Evolutionary conservation across 2,113 vertebrate species (phyloP), one percentile per base, ranked within the genome.

Genomic region (Phasianus colchicus): DNA sequence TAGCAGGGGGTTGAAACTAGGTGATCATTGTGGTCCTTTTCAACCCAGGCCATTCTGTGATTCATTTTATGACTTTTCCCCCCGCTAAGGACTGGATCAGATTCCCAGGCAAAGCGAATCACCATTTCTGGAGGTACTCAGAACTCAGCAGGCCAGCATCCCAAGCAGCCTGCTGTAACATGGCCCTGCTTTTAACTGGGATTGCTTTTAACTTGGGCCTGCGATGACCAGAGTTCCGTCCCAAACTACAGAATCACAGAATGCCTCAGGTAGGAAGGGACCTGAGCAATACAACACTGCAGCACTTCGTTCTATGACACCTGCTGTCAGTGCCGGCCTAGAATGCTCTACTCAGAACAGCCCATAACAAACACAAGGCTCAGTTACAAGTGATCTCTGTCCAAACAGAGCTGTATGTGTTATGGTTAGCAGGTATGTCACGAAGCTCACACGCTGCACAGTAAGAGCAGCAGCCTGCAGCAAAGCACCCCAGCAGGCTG

Each of bases 391-490:
- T 9, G 15, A 11, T 6, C 47, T 32, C 40, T 13, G 5, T 8
- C 52, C 71, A 25, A 55, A 32, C 10, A 19, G 0, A 2, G 24
- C 5, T 92, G 58, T 36, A 36, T 4, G 5, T 3, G 3, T 25
- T 25, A 3, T 0, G 10, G 21, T 6, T 7, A 70, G n/a, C 2
- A 11, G 11, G 22, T 8, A 45, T 1, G 21, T 2, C 27, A 11
- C 4, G 27, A 76, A 55, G 24, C 21, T 17, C 5, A 25, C 0
- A 30, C 0, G 24, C 7, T 3, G 14, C 29, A 69, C 1, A 2
- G 9, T 1, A 15, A 25, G 8, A 21, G 9, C 6, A 25, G 11
- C 43, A 15, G 2, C 36, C 48, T 10, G 22, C 11, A n/a, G 6
- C 1, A 3, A 61, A 34, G 52, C 27, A 54, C 52, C 27, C 25